Conservation (phyloP, 2,888 invertebrate genomes). For the Coremacera marginata region DNA sequence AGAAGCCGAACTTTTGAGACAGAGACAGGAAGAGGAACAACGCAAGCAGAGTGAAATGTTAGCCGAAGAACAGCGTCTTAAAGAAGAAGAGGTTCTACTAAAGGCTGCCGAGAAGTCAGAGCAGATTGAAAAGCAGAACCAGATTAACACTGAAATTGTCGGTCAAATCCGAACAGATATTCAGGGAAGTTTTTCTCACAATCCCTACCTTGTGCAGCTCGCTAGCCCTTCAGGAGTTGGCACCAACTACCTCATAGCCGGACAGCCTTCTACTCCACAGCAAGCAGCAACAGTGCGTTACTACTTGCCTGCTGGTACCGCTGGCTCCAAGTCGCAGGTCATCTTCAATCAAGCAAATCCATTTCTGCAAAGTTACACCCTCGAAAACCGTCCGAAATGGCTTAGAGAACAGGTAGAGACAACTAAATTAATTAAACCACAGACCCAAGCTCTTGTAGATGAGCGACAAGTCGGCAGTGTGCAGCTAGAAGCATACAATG, state of each 20-base stretch:
- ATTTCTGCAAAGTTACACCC: slow-evolving; percentile 51
- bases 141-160: background rate
- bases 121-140: background rate
- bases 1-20: slow-evolving; percentile 50
- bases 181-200: slow-evolving; percentile 39
- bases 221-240: slow-evolving; percentile 39
- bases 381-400: slow-evolving; percentile 23
- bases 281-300: background rate
- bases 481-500: background rate
- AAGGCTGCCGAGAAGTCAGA: background rate
- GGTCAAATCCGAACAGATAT: background rate
- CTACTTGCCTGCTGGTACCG: slow-evolving; percentile 10
- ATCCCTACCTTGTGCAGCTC: slow-evolving; percentile 56
- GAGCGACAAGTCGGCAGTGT: background rate
- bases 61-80: slow-evolving; percentile 43
- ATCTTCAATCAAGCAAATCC: slow-evolving; percentile 50
- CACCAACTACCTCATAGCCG: background rate
- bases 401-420: background rate
- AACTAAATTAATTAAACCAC: background rate
- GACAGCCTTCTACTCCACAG: background rate
- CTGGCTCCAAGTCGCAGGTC: background rate
- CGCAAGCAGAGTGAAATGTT: slow-evolving; percentile 49
- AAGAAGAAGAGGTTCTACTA: slow-evolving; percentile 40
- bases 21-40: slow-evolving; percentile 49
- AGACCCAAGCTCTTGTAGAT: background rate